Base-by-base conservation (phyloP, 2,113 vertebrate genomes). In the Polypterus senegalus region DNA sequence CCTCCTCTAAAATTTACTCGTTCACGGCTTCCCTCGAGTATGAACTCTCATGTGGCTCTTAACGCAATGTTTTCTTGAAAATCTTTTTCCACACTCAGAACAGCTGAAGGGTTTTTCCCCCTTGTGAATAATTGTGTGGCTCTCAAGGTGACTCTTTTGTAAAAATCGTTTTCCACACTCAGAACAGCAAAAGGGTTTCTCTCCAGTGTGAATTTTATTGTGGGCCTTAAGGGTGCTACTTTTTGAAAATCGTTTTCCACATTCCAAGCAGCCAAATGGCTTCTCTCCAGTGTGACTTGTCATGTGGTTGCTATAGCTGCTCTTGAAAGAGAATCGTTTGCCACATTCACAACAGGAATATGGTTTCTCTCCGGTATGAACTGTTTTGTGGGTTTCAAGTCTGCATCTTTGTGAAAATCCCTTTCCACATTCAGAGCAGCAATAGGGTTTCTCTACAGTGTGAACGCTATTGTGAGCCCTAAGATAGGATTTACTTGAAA, bases 361-460 rank as follows among this genome's bases (percentile, higher is more conserved):
- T 27, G 27, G 27, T 27, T 27, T 27, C 27, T 27, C 27, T 27
- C 27, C 27, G 27, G 27, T 27, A 27, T 27, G 27, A 27, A 27
- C 27, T 27, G 27, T 27, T 27, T 27, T 73, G 11, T 91, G 88
- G 54, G 78, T 76, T 66, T 79, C 74, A 45, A 91, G 77, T 7
- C 81, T 76, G 59, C 81, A 72, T 3, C 79, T 79, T 10, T 82
- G 27, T 27, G 27, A 27, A 27, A 27, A 27, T 27, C 27, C 27
- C 2, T 27, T 27, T 27, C 27, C 27, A 27, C 27, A 27, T 27
- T 27, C 27, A 27, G 27, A 27, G 27, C 27, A 27, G 27, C 27
- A 27, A 27, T 27, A 27, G 27, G 27, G 27, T 27, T 27, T 27
- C 27, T 27, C 27, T 27, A 27, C 27, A 27, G 27, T 27, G 27